Base-by-base conservation (phyloP, 2,797 vertebrate genomes). In the Fundulus diaphanus region DNA sequence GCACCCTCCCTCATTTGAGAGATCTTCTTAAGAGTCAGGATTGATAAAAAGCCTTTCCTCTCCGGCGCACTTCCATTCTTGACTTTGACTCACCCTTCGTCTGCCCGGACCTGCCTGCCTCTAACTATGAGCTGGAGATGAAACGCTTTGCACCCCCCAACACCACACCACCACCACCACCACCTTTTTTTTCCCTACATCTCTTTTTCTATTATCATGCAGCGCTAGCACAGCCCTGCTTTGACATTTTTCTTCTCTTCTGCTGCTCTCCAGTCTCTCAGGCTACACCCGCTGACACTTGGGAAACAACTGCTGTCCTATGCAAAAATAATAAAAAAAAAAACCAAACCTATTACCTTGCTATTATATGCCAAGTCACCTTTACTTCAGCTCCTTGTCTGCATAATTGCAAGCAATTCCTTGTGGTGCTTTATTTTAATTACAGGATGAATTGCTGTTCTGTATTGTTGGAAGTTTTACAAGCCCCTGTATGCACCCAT, bases 81-180 rank as follows among this genome's bases (percentile, higher is more conserved):
- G 93, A 92, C 93, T 93, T 94, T 94, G 88, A 91, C 89, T 93
- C 92, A 93, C 89, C 88, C 90, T 93, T 93, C 89, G 83, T 89
- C 73, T 85, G 84, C 84, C 89, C 67, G 89, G 89, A 92, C 92
- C 86, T 86, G 87, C 80, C 82, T 86, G 89, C 83, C 81, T 92
- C 83, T 83, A 86, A 92, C 89, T 88, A 90, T 73, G 79, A 90
- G 88, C 81, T 75, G 85, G 73, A 93, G 91, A 93, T 93, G 92
- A 93, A 94, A 93, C 79, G 79, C 87, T 84, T 84, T 87, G n/a
- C n/a, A n/a, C 78, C 72, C 20, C 48, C 48, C 40, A n/a, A n/a
- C n/a, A n/a, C n/a, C n/a, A n/a, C n/a, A n/a, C n/a, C n/a, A n/a
- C n/a, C n/a, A n/a, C n/a, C n/a, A n/a, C n/a, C n/a, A n/a, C n/a